These are phyloP conservation scores for Phycodurus eques DNA, from an alignment of 2,113 vertebrate genomes.

Conservation along the genomic window DNA sequence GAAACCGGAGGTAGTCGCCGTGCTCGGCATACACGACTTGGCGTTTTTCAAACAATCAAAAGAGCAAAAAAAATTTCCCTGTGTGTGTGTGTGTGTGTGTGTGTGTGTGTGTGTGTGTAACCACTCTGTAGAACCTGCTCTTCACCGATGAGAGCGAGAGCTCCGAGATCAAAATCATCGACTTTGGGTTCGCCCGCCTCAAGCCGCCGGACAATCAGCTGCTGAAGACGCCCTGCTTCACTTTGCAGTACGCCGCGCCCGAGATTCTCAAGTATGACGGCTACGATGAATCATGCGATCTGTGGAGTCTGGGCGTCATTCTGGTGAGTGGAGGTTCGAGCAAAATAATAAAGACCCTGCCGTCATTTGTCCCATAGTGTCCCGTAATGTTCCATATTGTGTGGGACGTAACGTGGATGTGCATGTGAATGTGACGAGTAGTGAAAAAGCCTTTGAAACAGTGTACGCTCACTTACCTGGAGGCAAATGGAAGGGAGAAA, in stretches of 20 bases:
- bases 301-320: constrained; percentile 98
- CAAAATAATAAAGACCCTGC: no score
- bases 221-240: constrained; percentile 96
- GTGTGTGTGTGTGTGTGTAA: background rate
- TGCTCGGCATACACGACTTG: background rate
- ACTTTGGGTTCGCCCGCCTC: constrained; percentile 95
- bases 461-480: constrained; percentile 44
- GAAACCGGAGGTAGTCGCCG: constrained; percentile 86
- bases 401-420: background rate
- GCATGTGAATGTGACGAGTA: constrained; percentile 36
- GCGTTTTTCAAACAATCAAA: background rate
- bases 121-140: constrained; percentile 84
- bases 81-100: background rate
- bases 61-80: background rate
- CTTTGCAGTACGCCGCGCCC: constrained; percentile 92
- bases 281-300: constrained; percentile 97
- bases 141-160: constrained; percentile 94
- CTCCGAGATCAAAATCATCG: constrained; percentile 97
- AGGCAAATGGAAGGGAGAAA: constrained; percentile 32
- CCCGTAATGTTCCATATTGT: background rate
- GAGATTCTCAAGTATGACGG: constrained; percentile 92
- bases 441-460: constrained; percentile 60
- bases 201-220: constrained; percentile 97
- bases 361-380: background rate
- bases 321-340: constrained; percentile 78